Evolutionary conservation across 1,140 invertebrate species (phyloP), one percentile per base, ranked within the genome.

Genomic region (Drosophila setifemur): DNA sequence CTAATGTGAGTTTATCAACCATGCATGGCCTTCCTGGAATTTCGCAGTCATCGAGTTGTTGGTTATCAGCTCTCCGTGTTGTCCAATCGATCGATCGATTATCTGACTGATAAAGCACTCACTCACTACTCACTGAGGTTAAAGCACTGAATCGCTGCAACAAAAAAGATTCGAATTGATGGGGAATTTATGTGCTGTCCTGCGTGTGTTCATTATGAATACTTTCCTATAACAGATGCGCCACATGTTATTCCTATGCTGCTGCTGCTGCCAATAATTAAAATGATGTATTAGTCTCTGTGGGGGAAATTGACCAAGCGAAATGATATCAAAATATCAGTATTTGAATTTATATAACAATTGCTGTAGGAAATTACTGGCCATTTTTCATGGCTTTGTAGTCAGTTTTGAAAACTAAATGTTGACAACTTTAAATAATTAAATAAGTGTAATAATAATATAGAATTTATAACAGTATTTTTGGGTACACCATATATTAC

Each of bases 21-120:
- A 16, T 37, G n/a, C n/a, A n/a, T 37, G 5, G 29, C 29, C 29
- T 31, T 85, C 44, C 73, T 45, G 42, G 29, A 21, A 28, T 35
- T n/a, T n/a, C n/a, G 33, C 6, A 54, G 48, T 33, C 61, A 55
- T 26, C 44, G 67, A 50, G 58, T 19, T 76, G 49, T 77, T 73
- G 70, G 75, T 81, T 81, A 85, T 85, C 79, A 86, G 77, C 67
- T 64, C 40, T 57, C 49, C 54, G 54, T 54, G 54, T 43, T 53
- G 35, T 42, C 44, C 76, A 60, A 82, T 81, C 77, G 64, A 86
- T 85, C 74, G 79, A 85, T 86, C 81, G 79, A 85, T 86, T 86
- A 74, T 67, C 52, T 72, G 61, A 58, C 58, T 57, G 76, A 73
- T 81, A 68, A 82, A 77, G 73, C 54, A 49, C 69, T 67, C 12